Evolutionary conservation across 2,888 invertebrate species (phyloP), one percentile per base, ranked within the genome.

Genomic region (Harpagoxenus sublaevis): DNA sequence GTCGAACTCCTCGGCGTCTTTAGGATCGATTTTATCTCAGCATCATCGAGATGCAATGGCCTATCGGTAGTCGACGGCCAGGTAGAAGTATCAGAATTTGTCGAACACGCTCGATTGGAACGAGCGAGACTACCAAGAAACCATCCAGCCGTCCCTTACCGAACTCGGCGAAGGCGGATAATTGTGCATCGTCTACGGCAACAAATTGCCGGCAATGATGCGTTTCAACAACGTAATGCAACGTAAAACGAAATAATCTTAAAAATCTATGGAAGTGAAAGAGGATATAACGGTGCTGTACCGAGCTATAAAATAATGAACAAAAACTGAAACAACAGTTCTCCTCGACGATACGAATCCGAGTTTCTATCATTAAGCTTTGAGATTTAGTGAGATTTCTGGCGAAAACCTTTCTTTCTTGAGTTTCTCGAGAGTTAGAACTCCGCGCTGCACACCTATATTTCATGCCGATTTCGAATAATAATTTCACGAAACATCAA

Each of bases 61-160:
- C 66, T 66, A 39, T 60, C 68, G 73, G 79, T 65, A 71, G 73
- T 48, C 42, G 55, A n/a, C 60, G 63, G 15, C 28, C 65, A 74
- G 84, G 73, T 82, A 74, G 65, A 66, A 68, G 45, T 68, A 84
- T 84, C 62, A 82, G 73, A 84, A 85, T 85, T 85, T 73, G 78
- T 85, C 66, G 78, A 84, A 62, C 53, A 84, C 73, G 84, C 45
- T 83, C 83, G 71, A 63, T 73, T 63, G 83, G 62, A 23, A 18
- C 57, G 35, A 57, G 39, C 75, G 81, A 78, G 84, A 79, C 75
- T 86, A 89, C 85, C 77, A 84, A 83, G 87, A 83, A 88, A 84
- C 35, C 65, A 83, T 75, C 53, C 45, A 28, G 53, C 57, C 39
- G 42, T 66, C 8, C 28, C 42, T 78, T 74, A 57, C 31, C 60